These are phyloP conservation scores for Elgaria multicarinata DNA, from an alignment of 2,113 vertebrate genomes.

Conservation along the genomic window DNA sequence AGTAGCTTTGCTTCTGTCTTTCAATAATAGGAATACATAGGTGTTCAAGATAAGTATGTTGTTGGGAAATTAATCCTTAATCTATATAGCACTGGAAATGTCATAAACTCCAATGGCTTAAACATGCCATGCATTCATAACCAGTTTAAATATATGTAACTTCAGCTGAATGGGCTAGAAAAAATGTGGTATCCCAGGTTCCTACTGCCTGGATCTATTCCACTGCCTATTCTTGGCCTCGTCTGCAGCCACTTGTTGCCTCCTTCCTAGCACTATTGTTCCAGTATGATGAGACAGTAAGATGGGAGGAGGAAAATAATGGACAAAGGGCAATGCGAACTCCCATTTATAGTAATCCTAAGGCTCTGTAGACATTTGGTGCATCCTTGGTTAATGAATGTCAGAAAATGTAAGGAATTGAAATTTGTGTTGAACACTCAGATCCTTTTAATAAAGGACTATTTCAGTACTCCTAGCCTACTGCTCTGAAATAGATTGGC, in stretches of 20 bases:
- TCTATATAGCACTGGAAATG: not conserved
- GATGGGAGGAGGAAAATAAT: not conserved
- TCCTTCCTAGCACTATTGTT: not conserved
- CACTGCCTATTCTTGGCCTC: not conserved
- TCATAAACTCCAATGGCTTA: not conserved
- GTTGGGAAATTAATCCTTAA: not conserved
- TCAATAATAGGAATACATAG: fast-evolving
- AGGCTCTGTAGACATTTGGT: not conserved
- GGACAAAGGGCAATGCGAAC: not conserved
- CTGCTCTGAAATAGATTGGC: not conserved
- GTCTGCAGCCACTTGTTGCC: not conserved
- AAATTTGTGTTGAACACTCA: not conserved
- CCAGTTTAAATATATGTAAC: not conserved
- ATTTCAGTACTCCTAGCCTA: not conserved
- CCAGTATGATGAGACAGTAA: too few relatives aligned
- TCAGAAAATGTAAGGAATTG: not conserved
- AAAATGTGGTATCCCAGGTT: not conserved
- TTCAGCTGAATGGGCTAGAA: not conserved
- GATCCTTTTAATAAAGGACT: not conserved
- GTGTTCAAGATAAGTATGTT: fast-evolving
- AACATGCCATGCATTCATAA: not conserved
- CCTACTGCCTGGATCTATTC: not conserved
- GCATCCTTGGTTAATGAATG: not conserved
- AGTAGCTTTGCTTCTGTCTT: not conserved
- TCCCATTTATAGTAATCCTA: not conserved